Conservation (phyloP, 92 coral and sea anemone genomes). For the Porites cylindrica region DNA sequence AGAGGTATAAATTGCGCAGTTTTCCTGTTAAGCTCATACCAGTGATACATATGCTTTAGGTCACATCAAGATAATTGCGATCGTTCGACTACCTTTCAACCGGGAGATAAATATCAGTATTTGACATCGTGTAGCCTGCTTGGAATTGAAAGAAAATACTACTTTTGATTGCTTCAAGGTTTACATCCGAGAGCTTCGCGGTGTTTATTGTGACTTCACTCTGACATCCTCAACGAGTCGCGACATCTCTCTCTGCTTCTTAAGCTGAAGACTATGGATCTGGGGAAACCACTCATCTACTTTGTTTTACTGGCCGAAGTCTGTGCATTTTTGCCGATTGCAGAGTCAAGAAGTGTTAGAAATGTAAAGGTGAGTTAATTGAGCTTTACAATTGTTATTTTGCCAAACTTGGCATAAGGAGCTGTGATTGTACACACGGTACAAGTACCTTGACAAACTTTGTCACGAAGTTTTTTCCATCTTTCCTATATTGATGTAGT, state of each 20-base stretch:
- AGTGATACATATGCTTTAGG: constrained; percentile 7
- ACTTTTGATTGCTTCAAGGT: constrained; percentile 18
- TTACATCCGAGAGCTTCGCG: neutral
- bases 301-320: neutral
- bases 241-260: neutral
- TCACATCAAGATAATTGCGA: constrained; percentile 29
- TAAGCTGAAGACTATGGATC: constrained; percentile 7
- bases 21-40: constrained; percentile 16
- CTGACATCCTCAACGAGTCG: constrained; percentile 9
- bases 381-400: neutral
- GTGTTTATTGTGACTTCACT: constrained; percentile 16
- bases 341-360: constrained; percentile 34
- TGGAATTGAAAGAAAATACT: constrained; percentile 5
- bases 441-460: no score
- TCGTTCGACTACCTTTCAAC: constrained; percentile 26
- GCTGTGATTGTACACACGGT: no score
- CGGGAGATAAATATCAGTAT: constrained; percentile 35
- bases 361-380: constrained; percentile 11
- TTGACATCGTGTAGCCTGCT: constrained; percentile 20
- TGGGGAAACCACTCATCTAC: neutral
- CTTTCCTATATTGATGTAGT: no score
- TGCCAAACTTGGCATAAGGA: no score
- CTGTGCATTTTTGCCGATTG: constrained; percentile 4
- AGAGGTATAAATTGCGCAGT: constrained; percentile 35
- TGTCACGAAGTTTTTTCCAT: neutral